A percentile compares a stretch with the other conserved stretches of the same genome.
phyloP scores from a whole-genome alignment of 2,888 invertebrate species.

The Rotaria magnacalcarata region DNA sequence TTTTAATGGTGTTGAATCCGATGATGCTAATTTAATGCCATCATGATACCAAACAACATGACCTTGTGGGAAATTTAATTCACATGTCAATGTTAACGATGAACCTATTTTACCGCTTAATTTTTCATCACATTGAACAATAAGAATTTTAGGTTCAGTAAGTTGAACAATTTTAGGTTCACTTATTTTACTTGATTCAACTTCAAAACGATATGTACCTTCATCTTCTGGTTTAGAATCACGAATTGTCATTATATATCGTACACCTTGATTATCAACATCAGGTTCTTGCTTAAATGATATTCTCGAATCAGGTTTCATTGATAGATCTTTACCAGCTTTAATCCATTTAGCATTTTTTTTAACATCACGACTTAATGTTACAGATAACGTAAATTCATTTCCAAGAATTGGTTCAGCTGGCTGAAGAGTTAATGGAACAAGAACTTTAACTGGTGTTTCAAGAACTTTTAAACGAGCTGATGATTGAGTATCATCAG shows the following conservation, averaged over 20 bases:
- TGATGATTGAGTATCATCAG: slow-evolving; percentile 1
- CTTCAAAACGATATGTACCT: slow-evolving; percentile 30
- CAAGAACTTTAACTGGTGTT: background rate
- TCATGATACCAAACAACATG: slow-evolving; percentile 30
- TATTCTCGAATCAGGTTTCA: background rate
- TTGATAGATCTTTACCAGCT: background rate
- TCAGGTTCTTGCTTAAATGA: background rate
- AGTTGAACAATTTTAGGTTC: background rate
- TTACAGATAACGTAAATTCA: slow-evolving; percentile 20
- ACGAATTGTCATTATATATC: background rate
- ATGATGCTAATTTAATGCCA: slow-evolving; percentile 25
- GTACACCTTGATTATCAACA: background rate
- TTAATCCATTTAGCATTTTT: background rate
- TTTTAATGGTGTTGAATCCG: slow-evolving; percentile 14
- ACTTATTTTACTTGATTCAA: background rate
- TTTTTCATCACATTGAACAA: slow-evolving; percentile 16
- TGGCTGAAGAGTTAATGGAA: background rate
- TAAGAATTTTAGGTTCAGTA: slow-evolving; percentile 8
- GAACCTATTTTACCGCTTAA: background rate
- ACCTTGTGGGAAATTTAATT: slow-evolving; percentile 22
- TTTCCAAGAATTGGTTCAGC: background rate
- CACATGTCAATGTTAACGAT: slow-evolving; percentile 4
- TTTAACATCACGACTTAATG: slow-evolving; percentile 7
- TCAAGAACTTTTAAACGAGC: slow-evolving; percentile 15
- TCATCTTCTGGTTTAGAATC: background rate